Conservation (phyloP, 2,888 invertebrate species). For the Pyrochroa serraticornis region DNA sequence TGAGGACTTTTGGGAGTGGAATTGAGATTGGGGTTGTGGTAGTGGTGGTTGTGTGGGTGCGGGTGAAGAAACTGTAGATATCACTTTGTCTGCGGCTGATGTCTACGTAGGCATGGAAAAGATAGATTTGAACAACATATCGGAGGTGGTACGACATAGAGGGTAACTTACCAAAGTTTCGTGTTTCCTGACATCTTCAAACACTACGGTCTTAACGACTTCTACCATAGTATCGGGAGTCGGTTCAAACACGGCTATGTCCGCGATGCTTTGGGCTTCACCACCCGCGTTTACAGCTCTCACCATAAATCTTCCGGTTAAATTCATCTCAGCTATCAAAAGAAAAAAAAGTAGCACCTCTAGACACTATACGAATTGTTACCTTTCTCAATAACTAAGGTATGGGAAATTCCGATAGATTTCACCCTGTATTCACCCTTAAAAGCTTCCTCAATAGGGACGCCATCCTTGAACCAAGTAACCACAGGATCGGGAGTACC, state of each 20-base stretch:
- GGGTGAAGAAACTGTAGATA: slow-evolving; percentile 42
- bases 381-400: slow-evolving; percentile 76
- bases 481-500: slow-evolving; percentile 77
- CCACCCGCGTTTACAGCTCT: slow-evolving; percentile 76
- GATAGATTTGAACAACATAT: slow-evolving; percentile 17
- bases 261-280: slow-evolving; percentile 83
- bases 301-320: slow-evolving; percentile 80
- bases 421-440: slow-evolving; percentile 64
- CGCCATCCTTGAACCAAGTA: slow-evolving; percentile 75
- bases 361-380: slow-evolving; percentile 13
- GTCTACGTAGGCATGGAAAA: slow-evolving; percentile 40
- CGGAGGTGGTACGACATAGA: neutral
- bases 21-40: slow-evolving; percentile 34
- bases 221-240: slow-evolving; percentile 72
- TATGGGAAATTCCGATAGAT: slow-evolving; percentile 71
- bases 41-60: slow-evolving; percentile 36
- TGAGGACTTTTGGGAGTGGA: slow-evolving; percentile 38
- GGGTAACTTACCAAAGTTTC: slow-evolving; percentile 56
- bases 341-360: too few relatives aligned
- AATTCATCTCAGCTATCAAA: slow-evolving; percentile 65
- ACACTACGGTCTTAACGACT: slow-evolving; percentile 70
- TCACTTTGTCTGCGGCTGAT: slow-evolving; percentile 48
- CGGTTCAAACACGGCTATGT: slow-evolving; percentile 75
- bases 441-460: slow-evolving; percentile 63
- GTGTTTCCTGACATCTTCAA: slow-evolving; percentile 62